Conservation (phyloP, 2,797 vertebrate genomes). For the Danio aesculapii region DNA sequence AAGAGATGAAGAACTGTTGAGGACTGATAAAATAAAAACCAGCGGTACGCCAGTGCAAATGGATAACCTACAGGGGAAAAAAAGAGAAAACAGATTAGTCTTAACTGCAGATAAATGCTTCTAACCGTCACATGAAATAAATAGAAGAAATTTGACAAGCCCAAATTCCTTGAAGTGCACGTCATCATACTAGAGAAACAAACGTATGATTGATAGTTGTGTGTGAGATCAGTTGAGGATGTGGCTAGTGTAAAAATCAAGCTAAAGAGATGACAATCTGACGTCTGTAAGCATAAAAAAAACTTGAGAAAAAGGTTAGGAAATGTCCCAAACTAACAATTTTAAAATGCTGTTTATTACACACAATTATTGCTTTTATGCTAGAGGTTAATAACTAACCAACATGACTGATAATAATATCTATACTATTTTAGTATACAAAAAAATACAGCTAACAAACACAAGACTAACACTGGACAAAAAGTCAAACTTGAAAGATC, state of each 20-base stretch:
- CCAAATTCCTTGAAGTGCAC: not conserved
- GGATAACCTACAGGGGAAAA: constrained; percentile 86
- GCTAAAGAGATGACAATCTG: not conserved
- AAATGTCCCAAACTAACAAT: too few species aligned
- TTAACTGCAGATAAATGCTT: not conserved
- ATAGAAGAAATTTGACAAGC: not conserved
- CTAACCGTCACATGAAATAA: not conserved
- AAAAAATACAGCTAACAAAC: too few species aligned
- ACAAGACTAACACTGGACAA: not conserved
- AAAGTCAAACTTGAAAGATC: not conserved
- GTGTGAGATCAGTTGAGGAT: not conserved
- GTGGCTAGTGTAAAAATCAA: not conserved
- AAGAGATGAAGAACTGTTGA: constrained; percentile 90
- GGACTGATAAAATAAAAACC: constrained; percentile 89
- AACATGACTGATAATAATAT: not conserved
- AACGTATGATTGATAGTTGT: not conserved
- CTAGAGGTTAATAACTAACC: too few species aligned
- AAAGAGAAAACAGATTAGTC: constrained; percentile 26
- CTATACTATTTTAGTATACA: too few species aligned
- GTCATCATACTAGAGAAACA: not conserved
- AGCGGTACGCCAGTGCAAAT: constrained; percentile 90
- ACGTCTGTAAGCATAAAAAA: not conserved
- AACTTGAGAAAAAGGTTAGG: too few species aligned
- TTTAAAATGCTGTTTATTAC: too few species aligned
- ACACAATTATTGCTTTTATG: not conserved